phyloP scores from a whole-genome alignment of 2,797 vertebrate species.

The Threskiornis aethiopicus region DNA sequence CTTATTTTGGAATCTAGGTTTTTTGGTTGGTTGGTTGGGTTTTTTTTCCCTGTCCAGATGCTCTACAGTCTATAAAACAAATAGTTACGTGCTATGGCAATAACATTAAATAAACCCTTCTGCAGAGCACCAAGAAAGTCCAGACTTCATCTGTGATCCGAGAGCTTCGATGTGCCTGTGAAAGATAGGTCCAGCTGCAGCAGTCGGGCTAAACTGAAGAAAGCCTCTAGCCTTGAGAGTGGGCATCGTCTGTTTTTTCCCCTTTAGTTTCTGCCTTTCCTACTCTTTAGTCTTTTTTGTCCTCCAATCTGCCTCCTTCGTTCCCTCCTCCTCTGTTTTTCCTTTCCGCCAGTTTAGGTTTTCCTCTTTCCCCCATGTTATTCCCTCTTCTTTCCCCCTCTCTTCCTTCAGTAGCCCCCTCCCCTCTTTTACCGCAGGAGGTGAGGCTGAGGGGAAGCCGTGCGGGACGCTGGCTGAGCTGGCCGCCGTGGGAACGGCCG shows the following conservation, averaged over 20 bases:
- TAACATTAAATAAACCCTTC: neutral
- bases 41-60: neutral
- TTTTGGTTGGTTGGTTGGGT: neutral
- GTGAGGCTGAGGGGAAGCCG: neutral
- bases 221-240: neutral
- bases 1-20: neutral
- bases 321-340: neutral
- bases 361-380: neutral
- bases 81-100: neutral
- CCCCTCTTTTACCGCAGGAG: neutral
- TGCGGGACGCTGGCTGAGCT: neutral
- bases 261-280: neutral
- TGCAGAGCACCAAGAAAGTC: neutral
- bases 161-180: neutral
- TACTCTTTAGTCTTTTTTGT: neutral
- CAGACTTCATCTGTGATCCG: neutral
- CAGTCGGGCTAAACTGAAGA: neutral
- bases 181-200: neutral
- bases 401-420: neutral
- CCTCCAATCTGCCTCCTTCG: neutral
- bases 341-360: neutral
- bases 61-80: neutral
- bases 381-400: neutral
- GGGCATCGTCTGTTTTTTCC: rapidly evolving
- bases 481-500: neutral